A percentile compares a stretch with the other conserved stretches of the same genome.
phyloP scores from a whole-genome alignment of 2,113 vertebrate genomes.

The Pandion haliaetus region DNA sequence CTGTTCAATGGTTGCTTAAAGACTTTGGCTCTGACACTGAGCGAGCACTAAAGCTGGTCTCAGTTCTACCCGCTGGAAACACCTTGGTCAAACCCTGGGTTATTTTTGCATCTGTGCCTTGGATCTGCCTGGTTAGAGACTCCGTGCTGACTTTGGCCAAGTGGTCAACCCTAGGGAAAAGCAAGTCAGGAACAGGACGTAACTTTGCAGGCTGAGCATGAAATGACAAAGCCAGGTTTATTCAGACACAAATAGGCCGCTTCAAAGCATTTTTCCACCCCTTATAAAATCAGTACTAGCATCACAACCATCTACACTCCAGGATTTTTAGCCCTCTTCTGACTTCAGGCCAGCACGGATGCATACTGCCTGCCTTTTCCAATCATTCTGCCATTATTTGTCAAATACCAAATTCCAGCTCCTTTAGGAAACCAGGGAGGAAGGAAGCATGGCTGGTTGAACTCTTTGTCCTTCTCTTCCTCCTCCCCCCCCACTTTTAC shows the following conservation, averaged over 20 bases:
- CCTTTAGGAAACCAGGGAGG: not conserved
- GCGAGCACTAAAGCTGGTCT: not conserved
- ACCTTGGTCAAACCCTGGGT: conserved; percentile 2
- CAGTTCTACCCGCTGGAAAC: not conserved
- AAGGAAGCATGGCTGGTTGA: not conserved
- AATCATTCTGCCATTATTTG: not conserved
- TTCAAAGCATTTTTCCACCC: conserved; percentile 23
- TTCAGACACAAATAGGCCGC: not conserved
- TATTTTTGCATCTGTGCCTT: conserved; percentile 17
- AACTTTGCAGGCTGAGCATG: conserved; percentile 10
- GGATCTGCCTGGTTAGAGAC: conserved; percentile 27
- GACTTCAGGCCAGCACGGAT: not conserved
- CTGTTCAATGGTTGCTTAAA: not conserved
- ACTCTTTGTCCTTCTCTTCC: conserved; percentile 19
- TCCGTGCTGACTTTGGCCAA: not conserved
- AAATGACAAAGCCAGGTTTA: conserved; percentile 40
- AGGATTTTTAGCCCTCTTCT: not conserved
- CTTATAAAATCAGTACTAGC: not conserved
- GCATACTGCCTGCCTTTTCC: not conserved
- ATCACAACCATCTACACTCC: not conserved
- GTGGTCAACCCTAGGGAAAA: conserved; percentile 15
- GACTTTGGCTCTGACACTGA: not conserved
- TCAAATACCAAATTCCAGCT: conserved; percentile 19
- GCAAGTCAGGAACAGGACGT: conserved; percentile 18
- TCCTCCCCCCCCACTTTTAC: not conserved